Conservation (phyloP, 2,113 vertebrate genomes). For the Triplophysa tibetana region DNA sequence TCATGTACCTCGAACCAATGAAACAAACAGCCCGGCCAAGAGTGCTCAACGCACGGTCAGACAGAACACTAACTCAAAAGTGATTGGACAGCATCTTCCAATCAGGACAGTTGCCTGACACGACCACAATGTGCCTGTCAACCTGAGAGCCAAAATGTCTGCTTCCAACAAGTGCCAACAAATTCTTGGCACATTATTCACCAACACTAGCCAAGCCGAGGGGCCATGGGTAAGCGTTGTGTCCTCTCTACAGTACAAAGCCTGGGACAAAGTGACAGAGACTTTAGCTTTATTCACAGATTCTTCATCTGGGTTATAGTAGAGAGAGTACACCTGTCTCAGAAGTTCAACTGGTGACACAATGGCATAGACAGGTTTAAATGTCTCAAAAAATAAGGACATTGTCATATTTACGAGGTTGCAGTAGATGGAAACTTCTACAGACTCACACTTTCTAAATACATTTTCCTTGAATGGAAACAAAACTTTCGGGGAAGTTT, state of each 20-base stretch:
- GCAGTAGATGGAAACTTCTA: too few species aligned
- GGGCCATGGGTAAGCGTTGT: constrained; percentile 66
- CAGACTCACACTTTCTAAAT: too few species aligned
- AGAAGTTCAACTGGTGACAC: not conserved
- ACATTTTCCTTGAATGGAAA: too few species aligned
- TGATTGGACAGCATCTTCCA: constrained; percentile 75
- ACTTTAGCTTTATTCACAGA: constrained; percentile 5
- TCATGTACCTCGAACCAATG: constrained; percentile 26
- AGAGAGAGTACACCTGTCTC: not conserved
- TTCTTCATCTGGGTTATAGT: not conserved
- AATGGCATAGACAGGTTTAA: too few species aligned
- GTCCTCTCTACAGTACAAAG: constrained; percentile 20
- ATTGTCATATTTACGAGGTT: not conserved
- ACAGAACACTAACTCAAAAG: constrained; percentile 70
- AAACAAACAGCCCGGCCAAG: constrained; percentile 57
- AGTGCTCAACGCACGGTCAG: constrained; percentile 69
- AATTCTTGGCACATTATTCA: constrained; percentile 77
- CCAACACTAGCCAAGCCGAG: constrained; percentile 53
- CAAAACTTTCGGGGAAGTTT: too few species aligned
- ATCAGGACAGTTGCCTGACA: constrained; percentile 79
- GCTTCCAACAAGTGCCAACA: constrained; percentile 77
- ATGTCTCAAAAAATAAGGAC: not conserved
- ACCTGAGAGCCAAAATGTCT: constrained; percentile 81
- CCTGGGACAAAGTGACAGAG: constrained; percentile 3
- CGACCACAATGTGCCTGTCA: constrained; percentile 80